Conservation (phyloP, 2,797 vertebrate genomes). For the Sternotherus odoratus region DNA sequence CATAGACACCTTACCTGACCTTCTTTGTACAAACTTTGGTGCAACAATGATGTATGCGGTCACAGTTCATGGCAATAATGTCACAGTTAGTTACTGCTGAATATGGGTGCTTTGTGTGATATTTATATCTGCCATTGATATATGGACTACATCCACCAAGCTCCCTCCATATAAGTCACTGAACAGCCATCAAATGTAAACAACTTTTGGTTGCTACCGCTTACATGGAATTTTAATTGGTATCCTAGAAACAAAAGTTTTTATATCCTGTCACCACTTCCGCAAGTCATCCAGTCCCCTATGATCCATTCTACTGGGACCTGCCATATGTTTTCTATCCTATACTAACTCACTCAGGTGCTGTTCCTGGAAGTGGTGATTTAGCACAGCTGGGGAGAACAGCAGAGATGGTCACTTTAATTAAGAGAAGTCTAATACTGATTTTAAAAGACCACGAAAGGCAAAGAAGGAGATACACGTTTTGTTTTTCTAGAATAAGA, state of each 20-base stretch:
- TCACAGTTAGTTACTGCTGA: neutral
- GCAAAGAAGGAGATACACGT: neutral
- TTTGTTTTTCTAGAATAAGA: neutral
- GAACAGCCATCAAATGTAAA: neutral
- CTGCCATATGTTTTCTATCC: neutral
- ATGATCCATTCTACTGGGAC: neutral
- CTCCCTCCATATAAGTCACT: neutral
- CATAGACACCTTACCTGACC: too few relatives aligned
- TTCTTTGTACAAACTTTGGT: too few relatives aligned
- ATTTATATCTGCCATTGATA: neutral
- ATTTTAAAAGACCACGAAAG: neutral
- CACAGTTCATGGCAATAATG: too few relatives aligned
- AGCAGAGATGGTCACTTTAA: neutral
- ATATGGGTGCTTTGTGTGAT: neutral
- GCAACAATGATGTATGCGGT: too few relatives aligned
- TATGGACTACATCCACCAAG: neutral
- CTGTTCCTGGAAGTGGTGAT: neutral
- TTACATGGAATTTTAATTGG: neutral
- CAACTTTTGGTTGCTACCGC: neutral
- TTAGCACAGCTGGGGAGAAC: neutral
- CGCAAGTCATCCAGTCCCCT: neutral
- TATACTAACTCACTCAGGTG: rapidly evolving
- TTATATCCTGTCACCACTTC: neutral
- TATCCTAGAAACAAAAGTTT: neutral
- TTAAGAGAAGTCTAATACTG: neutral